Conservation (phyloP, 2,113 vertebrate genomes). For the Rhipidura dahli region DNA sequence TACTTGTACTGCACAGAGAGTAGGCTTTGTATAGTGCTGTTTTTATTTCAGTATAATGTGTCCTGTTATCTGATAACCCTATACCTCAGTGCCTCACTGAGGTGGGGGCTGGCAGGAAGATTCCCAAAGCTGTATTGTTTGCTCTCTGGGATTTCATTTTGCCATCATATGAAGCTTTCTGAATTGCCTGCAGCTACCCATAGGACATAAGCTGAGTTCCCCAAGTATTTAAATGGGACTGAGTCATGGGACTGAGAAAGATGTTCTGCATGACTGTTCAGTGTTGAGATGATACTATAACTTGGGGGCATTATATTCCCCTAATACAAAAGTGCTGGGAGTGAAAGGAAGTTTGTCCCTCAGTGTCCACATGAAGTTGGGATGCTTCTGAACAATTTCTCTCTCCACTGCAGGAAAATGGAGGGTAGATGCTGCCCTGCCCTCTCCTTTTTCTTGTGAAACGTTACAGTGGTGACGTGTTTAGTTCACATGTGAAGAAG, state of each 20-base stretch:
- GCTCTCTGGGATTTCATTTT: background rate
- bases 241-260: background rate
- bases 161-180: background rate
- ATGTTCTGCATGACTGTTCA: background rate
- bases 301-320: background rate
- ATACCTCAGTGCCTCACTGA: background rate
- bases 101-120: background rate
- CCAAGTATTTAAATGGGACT: background rate
- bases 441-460: background rate
- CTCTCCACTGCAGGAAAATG: background rate
- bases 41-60: background rate
- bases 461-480: background rate
- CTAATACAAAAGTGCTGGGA: background rate
- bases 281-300: background rate
- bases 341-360: background rate
- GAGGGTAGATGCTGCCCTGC: background rate
- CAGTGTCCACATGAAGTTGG: background rate
- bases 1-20: background rate
- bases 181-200: background rate
- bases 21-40: background rate
- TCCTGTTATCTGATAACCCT: background rate
- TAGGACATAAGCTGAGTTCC: background rate
- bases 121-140: accelerated
- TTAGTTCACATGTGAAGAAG: background rate
- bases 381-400: background rate